A percentile compares a stretch with the other conserved stretches of the same genome.
Conservation (phyloP, 2,797 vertebrate species). For the Trachurus trachurus region DNA sequence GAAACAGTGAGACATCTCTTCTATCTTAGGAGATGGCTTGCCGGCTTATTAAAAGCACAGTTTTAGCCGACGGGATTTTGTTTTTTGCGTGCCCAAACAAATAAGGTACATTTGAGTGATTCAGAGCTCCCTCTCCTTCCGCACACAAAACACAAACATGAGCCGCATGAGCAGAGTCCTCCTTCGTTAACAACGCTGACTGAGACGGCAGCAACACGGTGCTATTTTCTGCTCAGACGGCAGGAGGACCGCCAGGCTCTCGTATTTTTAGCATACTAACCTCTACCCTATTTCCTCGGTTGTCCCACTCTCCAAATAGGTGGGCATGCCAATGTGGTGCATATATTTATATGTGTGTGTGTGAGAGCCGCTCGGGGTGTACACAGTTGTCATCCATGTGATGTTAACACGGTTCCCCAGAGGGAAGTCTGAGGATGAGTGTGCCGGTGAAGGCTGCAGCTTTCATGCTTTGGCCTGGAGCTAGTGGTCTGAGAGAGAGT, state of each 20-base stretch:
- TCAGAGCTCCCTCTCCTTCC: constrained; percentile 35
- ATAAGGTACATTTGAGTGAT: constrained; percentile 44
- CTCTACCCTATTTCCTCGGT: constrained; percentile 78
- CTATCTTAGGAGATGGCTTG: constrained; percentile 28
- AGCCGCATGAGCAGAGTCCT: constrained; percentile 30
- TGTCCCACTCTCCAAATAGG: constrained; percentile 71
- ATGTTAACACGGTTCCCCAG: constrained; percentile 64
- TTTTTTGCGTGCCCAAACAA: constrained; percentile 45
- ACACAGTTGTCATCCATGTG: constrained; percentile 68
- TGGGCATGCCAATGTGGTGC: constrained; percentile 62
- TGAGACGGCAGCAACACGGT: constrained; percentile 71
- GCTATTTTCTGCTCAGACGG: constrained; percentile 74
- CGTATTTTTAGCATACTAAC: constrained; percentile 83
- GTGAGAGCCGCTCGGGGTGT: constrained; percentile 52
- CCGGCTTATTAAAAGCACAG: constrained; percentile 44
- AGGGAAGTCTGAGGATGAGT: constrained; percentile 49
- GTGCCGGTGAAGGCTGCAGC: constrained; percentile 41
- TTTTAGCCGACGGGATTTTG: constrained; percentile 29
- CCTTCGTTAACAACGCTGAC: constrained; percentile 63
- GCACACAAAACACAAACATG: constrained; percentile 38
- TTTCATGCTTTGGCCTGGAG: constrained; percentile 49
- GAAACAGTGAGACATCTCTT: constrained; percentile 32
- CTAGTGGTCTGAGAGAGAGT: constrained; percentile 39
- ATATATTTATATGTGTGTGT: constrained; percentile 23
- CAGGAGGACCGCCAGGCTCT: constrained; percentile 67